Evolutionary conservation across 2,888 invertebrate genomes (phyloP).

Genomic region (Drosophila differens): DNA sequence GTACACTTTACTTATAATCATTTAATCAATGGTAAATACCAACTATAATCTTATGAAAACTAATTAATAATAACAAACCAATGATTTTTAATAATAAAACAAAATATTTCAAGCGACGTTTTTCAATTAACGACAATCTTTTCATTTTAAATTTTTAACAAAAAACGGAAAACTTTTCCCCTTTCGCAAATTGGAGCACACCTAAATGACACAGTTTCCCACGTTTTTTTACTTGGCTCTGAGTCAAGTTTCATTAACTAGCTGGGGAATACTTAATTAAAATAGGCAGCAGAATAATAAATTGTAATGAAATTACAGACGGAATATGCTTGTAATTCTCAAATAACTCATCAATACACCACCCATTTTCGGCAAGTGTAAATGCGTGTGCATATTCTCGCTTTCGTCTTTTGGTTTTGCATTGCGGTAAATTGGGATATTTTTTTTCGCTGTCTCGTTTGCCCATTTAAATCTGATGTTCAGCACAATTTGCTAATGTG

Average conservation of each 20-base stretch:
- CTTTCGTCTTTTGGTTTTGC: slow-evolving; percentile 2
- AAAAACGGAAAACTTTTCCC: not conserved
- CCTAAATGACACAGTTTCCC: too few species aligned
- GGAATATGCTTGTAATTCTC: not conserved
- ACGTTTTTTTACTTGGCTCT: too few species aligned
- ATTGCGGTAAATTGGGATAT: slow-evolving; percentile 18
- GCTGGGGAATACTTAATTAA: not conserved
- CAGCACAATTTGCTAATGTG: slow-evolving; percentile 67
- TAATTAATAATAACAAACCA: not conserved
- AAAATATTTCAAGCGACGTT: not conserved
- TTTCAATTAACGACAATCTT: not conserved
- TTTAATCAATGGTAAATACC: not conserved
- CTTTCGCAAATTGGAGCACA: too few species aligned
- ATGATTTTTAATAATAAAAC: not conserved
- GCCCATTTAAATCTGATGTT: slow-evolving; percentile 44
- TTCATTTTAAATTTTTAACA: not conserved
- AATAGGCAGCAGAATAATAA: not conserved
- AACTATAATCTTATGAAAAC: not conserved
- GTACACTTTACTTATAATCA: not conserved
- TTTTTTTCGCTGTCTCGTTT: slow-evolving; percentile 11
- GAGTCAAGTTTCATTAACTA: not conserved
- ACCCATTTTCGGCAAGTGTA: slow-evolving; percentile 24
- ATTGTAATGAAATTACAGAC: not conserved
- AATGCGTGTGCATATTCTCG: slow-evolving; percentile 12
- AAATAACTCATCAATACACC: not conserved